These are phyloP conservation scores for Sebastes oblongus DNA, from an alignment of 2,797 vertebrate genomes.

Conservation along the genomic window DNA sequence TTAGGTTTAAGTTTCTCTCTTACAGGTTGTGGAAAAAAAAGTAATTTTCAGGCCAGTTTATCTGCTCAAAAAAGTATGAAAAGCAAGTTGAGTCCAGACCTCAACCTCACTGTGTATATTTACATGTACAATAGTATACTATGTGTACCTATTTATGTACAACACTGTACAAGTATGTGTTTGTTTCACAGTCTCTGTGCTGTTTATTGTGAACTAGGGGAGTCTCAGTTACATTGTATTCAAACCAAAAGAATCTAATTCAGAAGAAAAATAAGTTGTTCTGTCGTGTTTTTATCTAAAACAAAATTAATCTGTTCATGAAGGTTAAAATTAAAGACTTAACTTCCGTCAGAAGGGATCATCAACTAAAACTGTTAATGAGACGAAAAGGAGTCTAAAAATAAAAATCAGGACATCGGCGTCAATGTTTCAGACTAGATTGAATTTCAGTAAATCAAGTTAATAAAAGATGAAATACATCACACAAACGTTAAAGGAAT, in stretches of 20 bases:
- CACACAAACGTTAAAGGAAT: too few species aligned
- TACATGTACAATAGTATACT: background rate
- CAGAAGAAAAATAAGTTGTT: too few species aligned
- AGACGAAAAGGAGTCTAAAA: too few species aligned
- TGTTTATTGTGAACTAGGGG: background rate
- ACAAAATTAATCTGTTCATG: background rate
- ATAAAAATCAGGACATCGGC: too few species aligned
- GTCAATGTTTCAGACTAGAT: too few species aligned
- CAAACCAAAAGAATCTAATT: background rate
- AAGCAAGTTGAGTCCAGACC: background rate
- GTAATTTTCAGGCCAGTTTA: background rate
- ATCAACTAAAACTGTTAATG: too few species aligned
- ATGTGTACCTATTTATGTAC: conserved; percentile 13
- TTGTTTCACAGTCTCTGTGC: background rate
- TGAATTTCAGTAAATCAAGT: too few species aligned
- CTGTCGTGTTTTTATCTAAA: background rate
- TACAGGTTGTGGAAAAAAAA: background rate
- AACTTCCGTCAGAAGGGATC: too few species aligned
- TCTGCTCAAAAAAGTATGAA: background rate
- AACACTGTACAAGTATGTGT: background rate
- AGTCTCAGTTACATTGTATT: background rate
- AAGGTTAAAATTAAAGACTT: background rate
- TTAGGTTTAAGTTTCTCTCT: background rate
- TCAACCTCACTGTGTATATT: background rate
- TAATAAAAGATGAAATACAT: too few species aligned